Base-by-base conservation (phyloP, 1,140 invertebrate genomes). In the Pectinophora gossypiella region DNA sequence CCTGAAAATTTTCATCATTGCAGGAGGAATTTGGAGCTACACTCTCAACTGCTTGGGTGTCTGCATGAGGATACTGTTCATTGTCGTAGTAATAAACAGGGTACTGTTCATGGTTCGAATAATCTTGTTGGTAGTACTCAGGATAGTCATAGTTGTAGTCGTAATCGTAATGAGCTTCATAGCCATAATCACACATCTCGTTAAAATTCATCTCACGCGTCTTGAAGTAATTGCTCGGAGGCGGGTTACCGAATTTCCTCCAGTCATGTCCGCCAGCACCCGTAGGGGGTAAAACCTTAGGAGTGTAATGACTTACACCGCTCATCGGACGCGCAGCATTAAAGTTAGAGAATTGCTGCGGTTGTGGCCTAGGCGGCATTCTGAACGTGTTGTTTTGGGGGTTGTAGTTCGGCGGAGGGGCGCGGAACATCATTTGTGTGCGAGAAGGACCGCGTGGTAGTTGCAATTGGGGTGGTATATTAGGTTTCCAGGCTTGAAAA, bases 1-100 rank as follows among this genome's bases (percentile, higher is more conserved):
- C n/a, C 35, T 38, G 35, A 38, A 38, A 38, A 38, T 38, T n/a
- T n/a, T 38, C 4, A n/a, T 38, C n/a, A n/a, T n/a, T n/a, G n/a
- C n/a, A n/a, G n/a, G n/a, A n/a, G n/a, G n/a, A n/a, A n/a, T n/a
- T n/a, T n/a, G n/a, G n/a, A n/a, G n/a, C n/a, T n/a, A n/a, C n/a
- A n/a, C n/a, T n/a, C n/a, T n/a, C n/a, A n/a, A n/a, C n/a, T n/a
- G n/a, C n/a, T n/a, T n/a, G n/a, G n/a, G n/a, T n/a, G n/a, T n/a
- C n/a, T n/a, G n/a, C n/a, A n/a, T 38, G 3, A n/a, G 10, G 35
- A 13, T 38, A 38, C 35, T 38, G 15, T n/a, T n/a, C n/a, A n/a
- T n/a, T n/a, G n/a, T n/a, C n/a, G n/a, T n/a, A n/a, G n/a, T n/a
- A n/a, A 15, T 38, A 38, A n/a, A 38, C 3, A n/a, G 3, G 5